Conservation (phyloP, 2,797 vertebrate genomes). For the Sylvilagus floridanus region DNA sequence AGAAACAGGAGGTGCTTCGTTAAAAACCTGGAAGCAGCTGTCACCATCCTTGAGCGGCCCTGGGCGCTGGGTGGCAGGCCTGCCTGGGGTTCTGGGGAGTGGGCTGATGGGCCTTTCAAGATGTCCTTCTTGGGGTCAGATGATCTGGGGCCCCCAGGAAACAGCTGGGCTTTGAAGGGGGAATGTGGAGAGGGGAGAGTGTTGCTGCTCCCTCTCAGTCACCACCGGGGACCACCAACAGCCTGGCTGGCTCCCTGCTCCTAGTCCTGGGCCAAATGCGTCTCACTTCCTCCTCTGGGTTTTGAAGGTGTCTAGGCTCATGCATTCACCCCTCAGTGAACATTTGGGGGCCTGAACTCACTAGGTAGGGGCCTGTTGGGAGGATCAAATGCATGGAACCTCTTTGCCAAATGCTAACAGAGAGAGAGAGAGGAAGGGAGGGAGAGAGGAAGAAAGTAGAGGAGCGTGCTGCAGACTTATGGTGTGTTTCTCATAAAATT, state of each 20-base stretch:
- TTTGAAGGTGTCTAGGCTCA: not conserved
- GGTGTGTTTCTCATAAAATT: not conserved
- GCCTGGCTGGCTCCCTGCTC: not conserved
- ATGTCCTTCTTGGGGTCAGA: not conserved
- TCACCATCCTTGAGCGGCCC: not conserved
- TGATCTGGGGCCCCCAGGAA: not conserved
- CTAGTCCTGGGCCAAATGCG: not conserved
- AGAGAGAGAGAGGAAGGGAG: not conserved
- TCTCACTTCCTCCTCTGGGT: too few species aligned
- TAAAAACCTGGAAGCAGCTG: not conserved
- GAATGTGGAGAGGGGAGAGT: not conserved
- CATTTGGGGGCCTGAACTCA: not conserved
- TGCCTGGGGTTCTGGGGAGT: not conserved
- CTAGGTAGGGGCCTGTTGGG: not conserved
- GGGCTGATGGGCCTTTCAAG: not conserved
- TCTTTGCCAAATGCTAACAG: not conserved
- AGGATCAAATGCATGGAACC: not conserved
- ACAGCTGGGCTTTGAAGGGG: not conserved
- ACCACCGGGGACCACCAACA: not conserved
- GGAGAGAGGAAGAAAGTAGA: not conserved
- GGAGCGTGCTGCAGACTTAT: fast-evolving
- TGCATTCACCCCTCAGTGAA: not conserved
- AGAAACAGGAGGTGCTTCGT: not conserved
- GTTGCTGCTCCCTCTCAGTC: slow-evolving; percentile 24
- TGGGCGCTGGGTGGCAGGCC: not conserved